phyloP scores from a whole-genome alignment of 2,888 invertebrate species.

The Hecatera dysodea region DNA sequence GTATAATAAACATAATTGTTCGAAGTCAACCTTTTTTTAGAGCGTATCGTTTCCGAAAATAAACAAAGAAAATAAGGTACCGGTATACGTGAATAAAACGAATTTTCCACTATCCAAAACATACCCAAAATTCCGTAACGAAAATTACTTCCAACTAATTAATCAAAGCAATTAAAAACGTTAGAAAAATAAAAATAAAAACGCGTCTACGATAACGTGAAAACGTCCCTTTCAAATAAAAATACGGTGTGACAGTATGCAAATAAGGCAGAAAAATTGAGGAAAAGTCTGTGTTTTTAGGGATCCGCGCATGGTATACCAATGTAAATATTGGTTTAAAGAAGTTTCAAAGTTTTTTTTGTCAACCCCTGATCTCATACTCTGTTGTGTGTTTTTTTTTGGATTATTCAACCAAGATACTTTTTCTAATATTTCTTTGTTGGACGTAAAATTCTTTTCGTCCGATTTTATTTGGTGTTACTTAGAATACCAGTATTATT shows the following conservation, averaged over 20 bases:
- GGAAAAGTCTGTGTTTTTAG: conserved; percentile 57
- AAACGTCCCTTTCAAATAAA: conserved; percentile 52
- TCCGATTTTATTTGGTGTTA: neutral
- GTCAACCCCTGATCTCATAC: conserved; percentile 39
- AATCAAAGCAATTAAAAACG: conserved; percentile 65
- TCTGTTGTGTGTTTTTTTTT: conserved; percentile 23
- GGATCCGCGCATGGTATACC: conserved; percentile 53
- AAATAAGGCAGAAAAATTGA: conserved; percentile 67
- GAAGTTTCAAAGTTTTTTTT: conserved; percentile 54
- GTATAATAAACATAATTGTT: conserved; percentile 10
- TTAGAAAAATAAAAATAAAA: conserved; percentile 49
- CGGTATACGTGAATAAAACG: conserved; percentile 25
- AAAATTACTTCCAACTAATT: conserved; percentile 54
- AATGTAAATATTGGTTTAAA: conserved; percentile 48
- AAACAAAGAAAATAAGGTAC: conserved; percentile 36
- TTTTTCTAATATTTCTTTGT: neutral
- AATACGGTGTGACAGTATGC: conserved; percentile 69
- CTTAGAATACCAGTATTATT: neutral
- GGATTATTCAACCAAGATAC: neutral
- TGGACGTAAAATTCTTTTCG: neutral
- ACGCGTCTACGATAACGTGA: conserved; percentile 45
- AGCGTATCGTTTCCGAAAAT: neutral
- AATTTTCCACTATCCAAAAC: conserved; percentile 41
- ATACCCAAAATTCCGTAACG: conserved; percentile 49
- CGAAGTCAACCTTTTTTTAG: neutral